Evolutionary conservation across 2,888 invertebrate species (phyloP).

Genomic region (Xestoiulus laeticollis): DNA sequence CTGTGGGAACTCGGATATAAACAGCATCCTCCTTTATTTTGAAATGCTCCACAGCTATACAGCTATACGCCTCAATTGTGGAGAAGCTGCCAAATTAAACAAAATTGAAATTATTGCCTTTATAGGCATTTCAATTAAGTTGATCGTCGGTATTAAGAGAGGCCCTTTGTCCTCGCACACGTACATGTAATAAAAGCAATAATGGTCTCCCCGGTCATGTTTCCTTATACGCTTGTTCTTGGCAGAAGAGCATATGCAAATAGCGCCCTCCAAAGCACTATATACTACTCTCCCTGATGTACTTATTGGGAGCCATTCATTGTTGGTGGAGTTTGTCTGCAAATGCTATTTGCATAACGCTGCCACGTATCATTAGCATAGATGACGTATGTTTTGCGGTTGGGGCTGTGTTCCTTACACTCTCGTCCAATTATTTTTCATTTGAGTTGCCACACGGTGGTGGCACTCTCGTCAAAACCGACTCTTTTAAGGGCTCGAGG

Average conservation of each 20-base stretch:
- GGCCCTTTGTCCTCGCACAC: neutral
- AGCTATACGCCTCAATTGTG: neutral
- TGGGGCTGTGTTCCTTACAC: neutral
- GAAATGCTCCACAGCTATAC: no score
- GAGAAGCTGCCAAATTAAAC: neutral
- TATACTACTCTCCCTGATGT: neutral
- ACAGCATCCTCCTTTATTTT: no score
- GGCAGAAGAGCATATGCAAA: slow-evolving; percentile 1
- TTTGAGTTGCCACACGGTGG: slow-evolving; percentile 14
- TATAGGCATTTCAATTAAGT: slow-evolving; percentile 5
- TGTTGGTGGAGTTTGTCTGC: slow-evolving; percentile 3
- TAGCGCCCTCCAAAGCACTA: neutral
- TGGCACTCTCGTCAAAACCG: neutral
- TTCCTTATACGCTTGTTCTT: neutral
- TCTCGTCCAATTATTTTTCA: slow-evolving; percentile 39
- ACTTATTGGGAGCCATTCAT: neutral
- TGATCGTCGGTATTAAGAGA: neutral
- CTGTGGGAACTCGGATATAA: no score
- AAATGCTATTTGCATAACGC: slow-evolving; percentile 24
- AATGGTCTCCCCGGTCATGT: slow-evolving; percentile 38
- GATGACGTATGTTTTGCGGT: slow-evolving; percentile 31
- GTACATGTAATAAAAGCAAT: neutral
- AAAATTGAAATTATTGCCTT: neutral
- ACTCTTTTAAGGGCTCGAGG: neutral
- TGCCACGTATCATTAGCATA: slow-evolving; percentile 31